phyloP scores from a whole-genome alignment of 2,888 invertebrate species.

The Psylliodes chrysocephalus region DNA sequence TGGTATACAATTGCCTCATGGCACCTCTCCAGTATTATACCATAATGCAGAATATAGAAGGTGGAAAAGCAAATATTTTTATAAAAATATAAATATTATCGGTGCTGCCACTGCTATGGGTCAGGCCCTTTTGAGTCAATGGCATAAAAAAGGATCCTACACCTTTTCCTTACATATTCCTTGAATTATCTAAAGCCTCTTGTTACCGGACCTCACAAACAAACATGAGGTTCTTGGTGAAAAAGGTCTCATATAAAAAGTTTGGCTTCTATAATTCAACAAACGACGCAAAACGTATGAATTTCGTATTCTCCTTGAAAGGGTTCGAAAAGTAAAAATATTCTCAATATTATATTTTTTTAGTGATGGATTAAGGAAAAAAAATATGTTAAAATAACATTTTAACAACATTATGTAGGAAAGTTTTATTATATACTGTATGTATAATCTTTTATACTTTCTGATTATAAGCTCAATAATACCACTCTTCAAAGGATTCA shows the following conservation, averaged over 20 bases:
- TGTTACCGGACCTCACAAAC: constrained; percentile 5
- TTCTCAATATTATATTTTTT: too few relatives aligned
- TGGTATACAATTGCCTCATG: too few relatives aligned
- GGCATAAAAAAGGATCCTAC: neutral
- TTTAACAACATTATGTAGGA: too few relatives aligned
- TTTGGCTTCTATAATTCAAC: neutral
- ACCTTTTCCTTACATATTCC: neutral
- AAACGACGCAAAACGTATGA: neutral
- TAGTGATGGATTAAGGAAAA: too few relatives aligned
- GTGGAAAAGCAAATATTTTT: neutral
- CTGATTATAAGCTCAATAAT: too few relatives aligned
- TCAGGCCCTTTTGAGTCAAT: neutral
- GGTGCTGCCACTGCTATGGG: neutral
- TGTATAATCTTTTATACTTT: too few relatives aligned
- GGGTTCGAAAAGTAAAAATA: too few relatives aligned
- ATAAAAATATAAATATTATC: neutral
- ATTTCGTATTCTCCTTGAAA: neutral
- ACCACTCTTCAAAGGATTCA: too few relatives aligned
- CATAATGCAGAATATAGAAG: too few relatives aligned
- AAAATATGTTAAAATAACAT: too few relatives aligned
- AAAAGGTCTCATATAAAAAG: neutral
- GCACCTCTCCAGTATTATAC: too few relatives aligned
- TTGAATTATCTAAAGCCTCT: constrained; percentile 6
- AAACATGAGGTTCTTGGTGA: neutral
- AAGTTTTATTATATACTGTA: too few relatives aligned